These are phyloP conservation scores for Nyctereutes procyonoides DNA, from an alignment of 2,113 vertebrate species.

Conservation along the genomic window DNA sequence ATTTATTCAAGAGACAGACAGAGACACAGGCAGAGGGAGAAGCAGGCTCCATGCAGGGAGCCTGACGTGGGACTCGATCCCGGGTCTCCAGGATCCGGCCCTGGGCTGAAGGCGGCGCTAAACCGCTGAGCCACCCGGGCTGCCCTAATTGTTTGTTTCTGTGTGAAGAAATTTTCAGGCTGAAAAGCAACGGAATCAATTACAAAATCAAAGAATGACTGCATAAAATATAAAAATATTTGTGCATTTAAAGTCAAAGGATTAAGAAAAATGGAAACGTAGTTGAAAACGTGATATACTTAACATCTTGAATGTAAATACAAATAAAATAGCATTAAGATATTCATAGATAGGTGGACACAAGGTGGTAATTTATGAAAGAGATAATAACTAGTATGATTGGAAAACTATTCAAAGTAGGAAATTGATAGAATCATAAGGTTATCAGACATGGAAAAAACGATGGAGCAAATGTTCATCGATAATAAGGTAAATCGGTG, in stretches of 20 bases:
- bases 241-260: neutral
- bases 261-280: slow-evolving; percentile 14
- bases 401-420: neutral
- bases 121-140: too few species aligned
- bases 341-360: neutral
- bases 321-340: neutral
- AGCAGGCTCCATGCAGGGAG: too few species aligned
- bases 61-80: too few species aligned
- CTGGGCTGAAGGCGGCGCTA: too few species aligned
- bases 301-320: neutral
- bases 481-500: neutral
- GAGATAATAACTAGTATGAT: neutral
- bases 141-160: neutral
- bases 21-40: too few species aligned
- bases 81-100: too few species aligned
- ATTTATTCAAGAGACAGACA: too few species aligned
- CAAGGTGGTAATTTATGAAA: neutral
- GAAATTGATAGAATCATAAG: neutral
- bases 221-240: neutral
- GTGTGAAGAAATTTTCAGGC: neutral
- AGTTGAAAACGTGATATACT: neutral
- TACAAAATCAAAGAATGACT: neutral
- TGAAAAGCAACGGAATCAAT: neutral
- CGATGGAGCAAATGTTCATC: neutral
- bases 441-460: slow-evolving; percentile 38